phyloP scores from a whole-genome alignment of 2,113 vertebrate species.

The Miniopterus natalensis region DNA sequence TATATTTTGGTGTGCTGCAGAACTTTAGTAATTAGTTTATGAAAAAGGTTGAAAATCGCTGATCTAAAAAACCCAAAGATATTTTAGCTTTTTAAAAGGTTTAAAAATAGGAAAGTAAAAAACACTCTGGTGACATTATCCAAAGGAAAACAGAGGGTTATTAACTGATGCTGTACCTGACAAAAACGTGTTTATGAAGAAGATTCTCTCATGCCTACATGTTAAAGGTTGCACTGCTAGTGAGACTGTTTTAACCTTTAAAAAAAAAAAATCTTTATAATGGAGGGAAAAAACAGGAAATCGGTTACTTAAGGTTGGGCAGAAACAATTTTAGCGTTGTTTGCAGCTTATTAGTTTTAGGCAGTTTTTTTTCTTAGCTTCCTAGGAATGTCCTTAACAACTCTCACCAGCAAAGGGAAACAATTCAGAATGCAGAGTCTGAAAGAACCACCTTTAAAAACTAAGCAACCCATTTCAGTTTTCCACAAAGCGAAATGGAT shows the following conservation, averaged over 20 bases:
- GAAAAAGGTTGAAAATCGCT: neutral
- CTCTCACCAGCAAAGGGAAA: neutral
- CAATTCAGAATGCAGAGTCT: neutral
- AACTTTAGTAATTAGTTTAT: neutral
- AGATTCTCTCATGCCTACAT: neutral
- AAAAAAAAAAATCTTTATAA: neutral
- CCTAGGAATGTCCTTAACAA: neutral
- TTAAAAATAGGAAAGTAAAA: neutral
- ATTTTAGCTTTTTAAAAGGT: slow-evolving; percentile 21
- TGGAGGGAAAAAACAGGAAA: neutral
- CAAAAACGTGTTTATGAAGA: neutral
- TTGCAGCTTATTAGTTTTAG: neutral
- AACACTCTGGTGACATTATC: neutral
- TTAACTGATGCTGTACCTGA: neutral
- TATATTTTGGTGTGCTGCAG: neutral
- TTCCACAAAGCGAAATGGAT: neutral
- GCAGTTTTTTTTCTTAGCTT: neutral
- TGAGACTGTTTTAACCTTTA: neutral
- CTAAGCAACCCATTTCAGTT: neutral
- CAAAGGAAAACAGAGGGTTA: neutral
- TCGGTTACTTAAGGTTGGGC: neutral
- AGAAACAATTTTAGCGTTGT: slow-evolving; percentile 27
- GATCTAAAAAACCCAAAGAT: neutral
- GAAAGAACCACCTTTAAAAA: slow-evolving; percentile 23
- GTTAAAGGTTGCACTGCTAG: neutral